Evolutionary conservation across 2,797 vertebrate genomes (phyloP), one percentile per base, ranked within the genome.

Genomic region (Florisuga fusca): DNA sequence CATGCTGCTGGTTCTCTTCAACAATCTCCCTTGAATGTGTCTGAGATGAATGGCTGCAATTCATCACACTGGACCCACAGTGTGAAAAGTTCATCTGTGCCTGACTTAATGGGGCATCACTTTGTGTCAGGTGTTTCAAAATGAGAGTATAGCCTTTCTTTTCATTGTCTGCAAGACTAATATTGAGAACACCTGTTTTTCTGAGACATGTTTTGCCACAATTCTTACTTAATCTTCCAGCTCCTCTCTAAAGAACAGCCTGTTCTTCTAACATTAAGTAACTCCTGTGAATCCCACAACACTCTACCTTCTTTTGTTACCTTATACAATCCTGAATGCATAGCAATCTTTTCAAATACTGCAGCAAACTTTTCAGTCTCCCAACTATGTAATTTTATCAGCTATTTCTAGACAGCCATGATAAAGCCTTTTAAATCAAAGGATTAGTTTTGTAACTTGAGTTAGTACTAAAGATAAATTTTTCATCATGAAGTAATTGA

Each of bases 51-150:
- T 53, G 41, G 73, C 57, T 75, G 78, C 53, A 48, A 79, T 38
- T 75, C 86, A 92, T 89, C 75, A 34, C 55, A 76, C 29, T 27
- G 48, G 89, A 91, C 51, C 38, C 61, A 82, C 66, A 76, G 85
- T 71, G 38, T 93, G 75, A 89, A 88, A 96, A 95, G 80, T 84
- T 89, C 89, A 93, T 94, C 73, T 81, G 62, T 57, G 75, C 54
- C 81, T 45, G 41, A 41, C 82, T 87, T 94, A 87, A 93, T 11
- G 34, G 79, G 71, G 48, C 64, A 82, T 63, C 73, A 36, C 83
- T 95, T 96, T 94, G 89, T 91, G 41, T 68, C 77, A 95, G 77
- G 66, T 75, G 84, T 80, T 97, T 92, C 61, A 68, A 75, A 90
- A 94, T 82, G 71, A 91, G 69, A 74, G 90, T 62, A 51, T 17